Conservation (phyloP, 2,113 vertebrate species). For the Hippocampus mohnikei region DNA sequence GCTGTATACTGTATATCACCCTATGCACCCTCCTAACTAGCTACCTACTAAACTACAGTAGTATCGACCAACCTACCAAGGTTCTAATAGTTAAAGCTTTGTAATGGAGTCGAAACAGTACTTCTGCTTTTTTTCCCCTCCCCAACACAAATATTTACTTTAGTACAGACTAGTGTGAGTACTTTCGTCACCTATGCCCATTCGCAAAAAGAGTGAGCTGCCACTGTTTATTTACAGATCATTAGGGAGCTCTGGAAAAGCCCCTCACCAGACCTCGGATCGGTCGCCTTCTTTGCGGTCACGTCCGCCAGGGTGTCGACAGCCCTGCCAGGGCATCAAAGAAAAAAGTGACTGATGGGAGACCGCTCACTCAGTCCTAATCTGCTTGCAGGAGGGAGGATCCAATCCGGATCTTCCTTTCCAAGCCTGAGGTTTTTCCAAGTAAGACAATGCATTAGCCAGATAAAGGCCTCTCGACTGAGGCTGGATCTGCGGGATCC, state of each 20-base stretch:
- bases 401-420: conserved; percentile 69
- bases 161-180: neutral
- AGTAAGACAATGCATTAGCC: conserved; percentile 68
- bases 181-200: neutral
- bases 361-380: conserved; percentile 65
- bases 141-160: neutral
- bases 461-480: conserved; percentile 71
- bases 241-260: conserved; percentile 36
- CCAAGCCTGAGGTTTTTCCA: conserved; percentile 57
- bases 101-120: too few species aligned
- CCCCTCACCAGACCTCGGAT: conserved; percentile 21
- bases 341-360: conserved; percentile 55
- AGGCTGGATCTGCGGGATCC: conserved; percentile 54
- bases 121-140: too few species aligned
- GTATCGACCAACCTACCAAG: too few species aligned
- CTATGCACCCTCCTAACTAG: conserved; percentile 12
- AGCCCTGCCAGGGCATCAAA: conserved; percentile 65
- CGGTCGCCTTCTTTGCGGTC: conserved; percentile 23
- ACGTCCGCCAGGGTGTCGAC: conserved; percentile 52
- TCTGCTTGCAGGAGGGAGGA: conserved; percentile 62
- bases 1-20: too few species aligned
- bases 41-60: too few species aligned
- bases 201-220: conserved; percentile 27
- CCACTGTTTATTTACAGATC: conserved; percentile 62
- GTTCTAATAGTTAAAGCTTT: too few species aligned